These are phyloP conservation scores for Germaria angustata DNA, from an alignment of 2,888 invertebrate species.

Conservation along the genomic window DNA sequence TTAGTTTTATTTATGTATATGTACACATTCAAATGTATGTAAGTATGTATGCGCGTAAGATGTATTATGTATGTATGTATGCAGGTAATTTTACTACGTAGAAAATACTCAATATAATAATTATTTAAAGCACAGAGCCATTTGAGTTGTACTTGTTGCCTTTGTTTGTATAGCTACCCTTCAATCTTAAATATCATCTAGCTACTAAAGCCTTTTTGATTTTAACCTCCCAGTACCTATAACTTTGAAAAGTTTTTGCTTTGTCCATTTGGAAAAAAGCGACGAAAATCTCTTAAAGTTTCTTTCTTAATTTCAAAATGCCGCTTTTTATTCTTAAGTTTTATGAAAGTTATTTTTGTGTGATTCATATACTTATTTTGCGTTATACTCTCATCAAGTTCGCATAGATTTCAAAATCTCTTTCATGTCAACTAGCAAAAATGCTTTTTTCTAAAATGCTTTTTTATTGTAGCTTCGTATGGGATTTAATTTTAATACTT, in stretches of 20 bases:
- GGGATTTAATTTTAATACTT: neutral
- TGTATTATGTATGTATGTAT: too few species aligned
- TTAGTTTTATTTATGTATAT: too few species aligned
- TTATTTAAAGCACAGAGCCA: too few species aligned
- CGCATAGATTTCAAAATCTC: slow-evolving; percentile 57
- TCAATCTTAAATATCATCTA: slow-evolving; percentile 44
- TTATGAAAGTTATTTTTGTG: slow-evolving; percentile 60
- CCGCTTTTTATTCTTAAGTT: slow-evolving; percentile 62
- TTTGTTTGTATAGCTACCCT: slow-evolving; percentile 36
- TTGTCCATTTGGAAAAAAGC: slow-evolving; percentile 32
- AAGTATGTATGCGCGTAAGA: neutral
- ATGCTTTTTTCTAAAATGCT: slow-evolving; percentile 56
- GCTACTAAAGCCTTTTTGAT: slow-evolving; percentile 63
- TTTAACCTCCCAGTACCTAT: slow-evolving; percentile 65
- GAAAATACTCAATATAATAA: too few species aligned
- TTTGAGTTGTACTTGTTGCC: neutral
- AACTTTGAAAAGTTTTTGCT: slow-evolving; percentile 64
- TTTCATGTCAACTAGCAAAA: slow-evolving; percentile 42
- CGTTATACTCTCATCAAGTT: slow-evolving; percentile 59
- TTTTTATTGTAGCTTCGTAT: slow-evolving; percentile 29
- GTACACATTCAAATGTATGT: neutral
- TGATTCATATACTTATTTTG: slow-evolving; percentile 53
- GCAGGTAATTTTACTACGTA: too few species aligned
- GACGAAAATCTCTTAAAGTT: slow-evolving; percentile 63
- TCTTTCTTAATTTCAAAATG: slow-evolving; percentile 57